These are phyloP conservation scores for Fragum sueziense DNA, from an alignment of 2,888 invertebrate genomes.

Conservation along the genomic window DNA sequence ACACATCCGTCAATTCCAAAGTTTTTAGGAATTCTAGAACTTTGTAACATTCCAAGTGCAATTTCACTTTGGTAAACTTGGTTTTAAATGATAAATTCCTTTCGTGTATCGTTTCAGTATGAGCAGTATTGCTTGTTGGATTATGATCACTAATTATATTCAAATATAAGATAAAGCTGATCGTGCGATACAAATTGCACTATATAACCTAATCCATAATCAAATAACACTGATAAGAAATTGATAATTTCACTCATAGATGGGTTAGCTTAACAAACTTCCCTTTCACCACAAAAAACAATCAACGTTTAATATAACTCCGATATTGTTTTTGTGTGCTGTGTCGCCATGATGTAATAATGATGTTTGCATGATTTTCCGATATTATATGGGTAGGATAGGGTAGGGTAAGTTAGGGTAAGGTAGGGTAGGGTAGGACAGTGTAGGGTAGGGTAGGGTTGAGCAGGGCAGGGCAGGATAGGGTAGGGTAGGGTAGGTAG, in stretches of 20 bases:
- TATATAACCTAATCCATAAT: neutral
- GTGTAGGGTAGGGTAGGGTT: too few species aligned
- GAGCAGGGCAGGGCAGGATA: too few species aligned
- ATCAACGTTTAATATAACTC: slow-evolving; percentile 16
- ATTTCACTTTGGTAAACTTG: neutral
- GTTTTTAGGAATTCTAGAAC: slow-evolving; percentile 1
- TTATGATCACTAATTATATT: neutral
- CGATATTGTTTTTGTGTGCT: slow-evolving; percentile 40
- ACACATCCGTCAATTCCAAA: neutral
- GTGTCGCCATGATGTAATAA: slow-evolving; percentile 34
- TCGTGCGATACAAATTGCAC: neutral
- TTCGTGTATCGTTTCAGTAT: slow-evolving; percentile 9
- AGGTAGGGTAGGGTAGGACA: too few species aligned
- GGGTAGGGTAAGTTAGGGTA: too few species aligned
- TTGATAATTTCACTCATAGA: slow-evolving; percentile 5
- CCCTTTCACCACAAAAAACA: slow-evolving; percentile 46
- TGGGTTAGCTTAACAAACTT: neutral
- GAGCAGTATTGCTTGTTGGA: neutral
- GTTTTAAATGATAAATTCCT: slow-evolving; percentile 9
- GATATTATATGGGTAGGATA: slow-evolving; percentile 30
- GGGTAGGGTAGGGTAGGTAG: too few species aligned
- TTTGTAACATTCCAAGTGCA: slow-evolving; percentile 1
- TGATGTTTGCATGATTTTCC: slow-evolving; percentile 26
- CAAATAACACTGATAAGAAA: neutral
- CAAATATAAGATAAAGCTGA: slow-evolving; percentile 8